Percentiles rank a stretch among this genome's conserved stretches.
These are phyloP conservation scores for Brachystomella parvula DNA, from an alignment of 1,140 invertebrate genomes.

Conservation along the genomic window DNA sequence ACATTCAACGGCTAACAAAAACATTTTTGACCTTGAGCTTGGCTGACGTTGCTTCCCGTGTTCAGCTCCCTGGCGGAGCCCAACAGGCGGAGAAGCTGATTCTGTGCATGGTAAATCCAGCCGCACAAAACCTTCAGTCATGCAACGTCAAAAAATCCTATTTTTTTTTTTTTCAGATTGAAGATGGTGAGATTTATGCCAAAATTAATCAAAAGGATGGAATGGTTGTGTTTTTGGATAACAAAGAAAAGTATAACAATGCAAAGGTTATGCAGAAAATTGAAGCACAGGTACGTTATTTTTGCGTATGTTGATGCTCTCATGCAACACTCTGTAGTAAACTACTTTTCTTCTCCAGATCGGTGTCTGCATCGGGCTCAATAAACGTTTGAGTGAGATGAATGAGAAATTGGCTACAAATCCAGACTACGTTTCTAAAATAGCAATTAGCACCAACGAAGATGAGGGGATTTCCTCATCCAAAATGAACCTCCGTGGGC, in stretches of 20 bases:
- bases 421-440: slow-evolving; percentile 31
- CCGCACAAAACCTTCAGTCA: background rate
- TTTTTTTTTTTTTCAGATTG: slow-evolving; percentile 61
- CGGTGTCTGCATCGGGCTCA: slow-evolving; percentile 72
- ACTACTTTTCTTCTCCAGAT: slow-evolving; percentile 52
- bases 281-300: slow-evolving; percentile 56
- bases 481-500: too few species aligned
- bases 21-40: slow-evolving; percentile 93
- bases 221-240: slow-evolving; percentile 93
- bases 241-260: slow-evolving; percentile 89
- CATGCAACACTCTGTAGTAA: slow-evolving; percentile 1
- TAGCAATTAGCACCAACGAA: slow-evolving; percentile 17
- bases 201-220: slow-evolving; percentile 96
- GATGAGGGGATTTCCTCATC: slow-evolving; percentile 33
- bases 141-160: background rate
- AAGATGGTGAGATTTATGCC: slow-evolving; percentile 93
- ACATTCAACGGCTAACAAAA: slow-evolving; percentile 93
- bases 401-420: slow-evolving; percentile 34
- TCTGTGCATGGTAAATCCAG: slow-evolving; percentile 72
- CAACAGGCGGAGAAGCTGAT: slow-evolving; percentile 88
- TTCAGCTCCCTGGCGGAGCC: slow-evolving; percentile 65
- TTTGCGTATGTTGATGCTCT: background rate
- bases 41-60: slow-evolving; percentile 83
- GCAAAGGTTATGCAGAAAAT: slow-evolving; percentile 74
- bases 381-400: slow-evolving; percentile 45